Base-by-base conservation (phyloP, 2,888 invertebrate genomes). In the Pheosia gnoma region DNA sequence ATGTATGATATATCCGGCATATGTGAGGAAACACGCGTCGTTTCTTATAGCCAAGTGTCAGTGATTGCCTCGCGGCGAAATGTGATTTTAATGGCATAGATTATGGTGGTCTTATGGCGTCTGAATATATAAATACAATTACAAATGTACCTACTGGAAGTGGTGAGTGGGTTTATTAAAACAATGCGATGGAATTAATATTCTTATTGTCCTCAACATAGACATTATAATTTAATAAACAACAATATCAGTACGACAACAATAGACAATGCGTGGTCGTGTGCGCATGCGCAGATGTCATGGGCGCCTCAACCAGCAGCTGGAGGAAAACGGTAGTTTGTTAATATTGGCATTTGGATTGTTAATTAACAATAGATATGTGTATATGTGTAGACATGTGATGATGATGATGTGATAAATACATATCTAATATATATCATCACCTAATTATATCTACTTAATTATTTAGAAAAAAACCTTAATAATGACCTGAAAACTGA, bases 201-300 rank as follows among this genome's bases (percentile, higher is more conserved):
- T 9, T 9, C 43, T 4, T 47, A 45, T 47, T 11, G 47, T 47
- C n/a, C 11, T 47, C 11, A n/a, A 4, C n/a, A n/a, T 47, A 47
- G n/a, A 3, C 47, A n/a, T 11, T 9, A 47, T 11, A 72, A 70
- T 70, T 59, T 67, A 67, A 68, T 62, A 67, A 67, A 70, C 60
- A 78, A 78, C 71, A 81, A 76, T 80, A 78, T 45, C 43, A 9
- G 73, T 75, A 61, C 73, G 74, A 78, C 64, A 77, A 78, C 81
- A 82, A 78, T 80, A n/a, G n/a, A n/a, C 5, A 47, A 65, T 80
- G 75, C 71, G 75, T 74, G 63, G 62, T 59, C 66, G 56, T 58
- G 59, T 63, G 74, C 62, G 79, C 82, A 82, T 63, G 74, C 62
- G 79, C 82, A 82, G 80, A 80, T 81, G 81, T 79, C 71, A 79